phyloP scores from a whole-genome alignment of 2,113 vertebrate species.

The Erythrolamprus reginae region DNA sequence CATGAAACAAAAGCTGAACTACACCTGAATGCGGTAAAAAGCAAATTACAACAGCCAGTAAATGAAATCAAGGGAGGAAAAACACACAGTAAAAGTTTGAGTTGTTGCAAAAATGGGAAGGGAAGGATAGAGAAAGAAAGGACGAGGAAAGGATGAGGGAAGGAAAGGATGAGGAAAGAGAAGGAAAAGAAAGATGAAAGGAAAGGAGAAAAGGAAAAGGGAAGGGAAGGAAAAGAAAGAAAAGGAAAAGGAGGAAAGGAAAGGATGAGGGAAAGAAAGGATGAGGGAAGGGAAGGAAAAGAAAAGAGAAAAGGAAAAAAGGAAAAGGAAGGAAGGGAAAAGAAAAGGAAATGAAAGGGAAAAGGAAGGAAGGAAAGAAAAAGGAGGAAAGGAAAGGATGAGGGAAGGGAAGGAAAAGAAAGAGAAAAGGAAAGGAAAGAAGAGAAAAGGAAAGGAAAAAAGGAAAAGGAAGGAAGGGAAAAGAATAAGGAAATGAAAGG shows the following conservation, averaged over 20 bases:
- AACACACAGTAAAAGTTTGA: background rate
- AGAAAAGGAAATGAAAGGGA: too few relatives aligned
- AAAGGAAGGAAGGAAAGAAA: too few relatives aligned
- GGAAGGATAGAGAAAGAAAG: too few relatives aligned
- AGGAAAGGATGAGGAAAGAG: too few relatives aligned
- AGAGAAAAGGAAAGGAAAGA: accelerated
- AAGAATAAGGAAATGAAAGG: background rate
- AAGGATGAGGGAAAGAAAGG: too few relatives aligned
- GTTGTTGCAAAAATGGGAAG: background rate
- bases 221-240: accelerated
- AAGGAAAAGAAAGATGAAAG: background rate
- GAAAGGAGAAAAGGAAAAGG: background rate
- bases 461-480: background rate
- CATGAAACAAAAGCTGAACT: background rate
- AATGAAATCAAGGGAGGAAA: background rate
- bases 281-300: too few relatives aligned
- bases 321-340: accelerated
- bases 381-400: accelerated
- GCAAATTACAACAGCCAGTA: background rate
- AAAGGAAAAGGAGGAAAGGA: too few relatives aligned
- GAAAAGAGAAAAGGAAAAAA: too few relatives aligned
- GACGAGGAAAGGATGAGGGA: too few relatives aligned
- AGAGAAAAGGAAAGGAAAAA: background rate
- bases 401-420: background rate
- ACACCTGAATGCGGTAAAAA: background rate